A percentile compares a stretch with the other conserved stretches of the same genome.
Conservation (phyloP, 2,797 vertebrate genomes). For the Premnoplex brunnescens region DNA sequence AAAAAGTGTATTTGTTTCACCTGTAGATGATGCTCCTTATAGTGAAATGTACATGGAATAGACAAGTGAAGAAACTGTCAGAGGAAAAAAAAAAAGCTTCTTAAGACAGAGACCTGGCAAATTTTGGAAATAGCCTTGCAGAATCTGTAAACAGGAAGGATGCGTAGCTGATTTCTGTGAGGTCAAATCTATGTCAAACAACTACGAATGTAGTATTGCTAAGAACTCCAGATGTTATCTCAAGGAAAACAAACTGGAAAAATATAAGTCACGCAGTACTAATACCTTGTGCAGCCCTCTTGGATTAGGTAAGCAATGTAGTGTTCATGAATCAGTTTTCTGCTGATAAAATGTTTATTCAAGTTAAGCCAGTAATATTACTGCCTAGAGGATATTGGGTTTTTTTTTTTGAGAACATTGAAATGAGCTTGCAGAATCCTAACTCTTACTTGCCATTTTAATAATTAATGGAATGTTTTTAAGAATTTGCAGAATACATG, state of each 20-base stretch:
- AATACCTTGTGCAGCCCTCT: conserved; percentile 60
- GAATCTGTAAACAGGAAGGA: conserved; percentile 66
- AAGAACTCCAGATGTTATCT: conserved; percentile 67
- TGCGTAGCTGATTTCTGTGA: conserved; percentile 72
- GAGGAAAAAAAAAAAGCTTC: neutral
- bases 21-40: conserved; percentile 58
- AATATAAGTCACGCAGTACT: conserved; percentile 43
- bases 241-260: conserved; percentile 76
- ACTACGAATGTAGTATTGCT: conserved; percentile 66
- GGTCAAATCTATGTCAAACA: conserved; percentile 63
- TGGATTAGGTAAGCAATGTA: conserved; percentile 72
- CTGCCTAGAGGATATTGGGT: neutral
- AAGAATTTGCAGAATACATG: neutral
- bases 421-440: neutral
- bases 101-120: conserved; percentile 17
- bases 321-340: neutral
- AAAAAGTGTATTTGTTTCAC: conserved; percentile 60
- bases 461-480: neutral
- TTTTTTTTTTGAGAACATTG: neutral
- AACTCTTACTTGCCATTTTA: neutral
- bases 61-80: conserved; percentile 11
- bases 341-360: neutral
- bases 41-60: conserved; percentile 64
- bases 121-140: conserved; percentile 42
- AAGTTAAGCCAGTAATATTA: neutral